phyloP scores from a whole-genome alignment of 2,113 vertebrate genomes.

The Oostethus manadensis region DNA sequence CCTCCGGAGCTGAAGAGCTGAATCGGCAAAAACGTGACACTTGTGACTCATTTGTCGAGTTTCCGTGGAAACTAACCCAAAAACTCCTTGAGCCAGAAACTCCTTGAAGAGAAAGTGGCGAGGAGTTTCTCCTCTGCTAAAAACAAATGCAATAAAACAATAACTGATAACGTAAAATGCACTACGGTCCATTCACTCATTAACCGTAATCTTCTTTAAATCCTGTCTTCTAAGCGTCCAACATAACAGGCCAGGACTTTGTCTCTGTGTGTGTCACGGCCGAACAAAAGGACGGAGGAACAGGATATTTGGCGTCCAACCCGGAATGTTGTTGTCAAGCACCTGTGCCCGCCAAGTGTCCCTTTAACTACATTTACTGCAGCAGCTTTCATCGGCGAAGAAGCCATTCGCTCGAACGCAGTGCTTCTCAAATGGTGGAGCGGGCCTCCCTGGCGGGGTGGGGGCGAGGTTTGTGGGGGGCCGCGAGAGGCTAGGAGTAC shows the following conservation, averaged over 20 bases:
- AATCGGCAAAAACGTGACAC: slow-evolving; percentile 28
- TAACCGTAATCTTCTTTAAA: slow-evolving; percentile 40
- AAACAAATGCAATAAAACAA: slow-evolving; percentile 17
- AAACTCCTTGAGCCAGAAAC: slow-evolving; percentile 31
- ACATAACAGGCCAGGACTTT: neutral
- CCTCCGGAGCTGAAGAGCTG: slow-evolving; percentile 30
- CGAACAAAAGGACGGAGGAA: neutral
- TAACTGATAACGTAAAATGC: neutral
- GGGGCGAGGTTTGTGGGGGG: no score
- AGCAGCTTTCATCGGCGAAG: no score
- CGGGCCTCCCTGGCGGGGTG: no score
- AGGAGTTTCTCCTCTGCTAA: slow-evolving; percentile 39
- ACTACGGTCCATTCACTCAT: slow-evolving; percentile 8
- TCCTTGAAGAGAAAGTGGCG: slow-evolving; percentile 13
- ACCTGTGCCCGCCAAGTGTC: neutral
- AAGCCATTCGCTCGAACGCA: no score
- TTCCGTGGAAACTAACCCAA: slow-evolving; percentile 50
- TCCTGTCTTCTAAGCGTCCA: no score
- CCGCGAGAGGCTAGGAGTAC: no score
- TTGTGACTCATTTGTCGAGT: slow-evolving; percentile 61
- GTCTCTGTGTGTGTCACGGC: neutral
- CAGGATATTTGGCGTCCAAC: neutral
- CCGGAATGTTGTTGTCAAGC: neutral
- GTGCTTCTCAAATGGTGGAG: no score
- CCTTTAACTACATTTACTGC: neutral